phyloP scores from a whole-genome alignment of 2,797 vertebrate species.

The Tangara arthus region DNA sequence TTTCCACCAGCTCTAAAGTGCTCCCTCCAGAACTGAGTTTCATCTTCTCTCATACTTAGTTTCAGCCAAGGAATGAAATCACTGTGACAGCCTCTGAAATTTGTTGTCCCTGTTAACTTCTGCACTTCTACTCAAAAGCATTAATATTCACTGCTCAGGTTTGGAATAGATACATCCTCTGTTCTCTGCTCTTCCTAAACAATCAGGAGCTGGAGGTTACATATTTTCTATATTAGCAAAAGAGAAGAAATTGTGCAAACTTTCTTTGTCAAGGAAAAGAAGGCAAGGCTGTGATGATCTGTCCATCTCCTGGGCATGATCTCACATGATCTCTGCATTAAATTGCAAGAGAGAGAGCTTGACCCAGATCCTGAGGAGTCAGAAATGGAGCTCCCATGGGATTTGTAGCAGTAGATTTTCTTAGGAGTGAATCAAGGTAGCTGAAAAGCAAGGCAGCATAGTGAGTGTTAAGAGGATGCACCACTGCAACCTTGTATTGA shows the following conservation, averaged over 20 bases:
- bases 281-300: background rate
- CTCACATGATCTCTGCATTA: rapidly evolving
- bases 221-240: background rate
- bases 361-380: background rate
- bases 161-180: background rate
- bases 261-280: background rate
- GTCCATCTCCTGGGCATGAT: background rate
- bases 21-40: background rate
- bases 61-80: conserved; percentile 32
- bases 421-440: background rate
- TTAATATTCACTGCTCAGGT: background rate
- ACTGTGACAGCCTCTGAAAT: background rate
- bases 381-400: background rate
- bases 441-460: background rate
- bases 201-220: background rate
- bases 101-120: background rate
- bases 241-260: background rate
- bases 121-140: background rate
- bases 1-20: conserved; percentile 16
- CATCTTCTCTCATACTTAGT: background rate
- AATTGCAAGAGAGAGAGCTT: background rate
- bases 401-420: conserved; percentile 15
- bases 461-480: background rate
- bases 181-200: background rate
- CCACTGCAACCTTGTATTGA: background rate